phyloP scores from a whole-genome alignment of 2,113 vertebrate genomes.

The Symphodus melops region DNA sequence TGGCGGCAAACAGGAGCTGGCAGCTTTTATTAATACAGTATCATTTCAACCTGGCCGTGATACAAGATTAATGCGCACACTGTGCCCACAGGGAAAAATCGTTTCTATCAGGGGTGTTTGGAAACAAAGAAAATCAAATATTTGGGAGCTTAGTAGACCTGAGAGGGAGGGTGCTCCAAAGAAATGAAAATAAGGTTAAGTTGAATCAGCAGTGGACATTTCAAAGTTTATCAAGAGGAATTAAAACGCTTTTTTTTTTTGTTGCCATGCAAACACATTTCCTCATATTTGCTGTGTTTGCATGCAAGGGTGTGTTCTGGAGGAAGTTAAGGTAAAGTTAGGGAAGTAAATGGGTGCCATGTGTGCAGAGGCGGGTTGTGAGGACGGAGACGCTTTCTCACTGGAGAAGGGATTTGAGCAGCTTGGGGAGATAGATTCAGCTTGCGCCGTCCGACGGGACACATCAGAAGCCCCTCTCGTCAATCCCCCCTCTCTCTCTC shows the following conservation, averaged over 20 bases:
- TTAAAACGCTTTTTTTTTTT: neutral
- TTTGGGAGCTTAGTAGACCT: constrained; percentile 25
- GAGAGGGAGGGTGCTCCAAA: constrained; percentile 38
- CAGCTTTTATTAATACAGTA: constrained; percentile 78
- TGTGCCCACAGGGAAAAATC: constrained; percentile 55
- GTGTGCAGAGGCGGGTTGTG: constrained; percentile 64
- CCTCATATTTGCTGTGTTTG: constrained; percentile 3
- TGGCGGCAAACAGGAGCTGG: constrained; percentile 64
- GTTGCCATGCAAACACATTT: constrained; percentile 8
- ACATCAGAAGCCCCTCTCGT: constrained; percentile 83
- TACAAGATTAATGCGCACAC: constrained; percentile 71
- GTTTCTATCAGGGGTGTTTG: constrained; percentile 75
- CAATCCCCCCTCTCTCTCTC: constrained; percentile 71
- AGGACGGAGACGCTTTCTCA: constrained; percentile 69
- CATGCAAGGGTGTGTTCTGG: neutral
- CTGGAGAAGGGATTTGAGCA: constrained; percentile 78
- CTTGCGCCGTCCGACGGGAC: constrained; percentile 75
- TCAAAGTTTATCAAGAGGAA: constrained; percentile 35
- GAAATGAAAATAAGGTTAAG: constrained; percentile 43
- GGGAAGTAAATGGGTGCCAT: constrained; percentile 26
- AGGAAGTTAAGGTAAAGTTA: neutral
- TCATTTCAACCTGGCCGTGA: constrained; percentile 64
- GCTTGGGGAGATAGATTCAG: constrained; percentile 79
- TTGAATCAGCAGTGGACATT: constrained; percentile 21
- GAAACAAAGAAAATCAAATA: constrained; percentile 66